A percentile compares a stretch with the other conserved stretches of the same genome.
These are phyloP conservation scores for Drosophila kikkawai DNA, from an alignment of 1,140 invertebrate species.

Conservation along the genomic window DNA sequence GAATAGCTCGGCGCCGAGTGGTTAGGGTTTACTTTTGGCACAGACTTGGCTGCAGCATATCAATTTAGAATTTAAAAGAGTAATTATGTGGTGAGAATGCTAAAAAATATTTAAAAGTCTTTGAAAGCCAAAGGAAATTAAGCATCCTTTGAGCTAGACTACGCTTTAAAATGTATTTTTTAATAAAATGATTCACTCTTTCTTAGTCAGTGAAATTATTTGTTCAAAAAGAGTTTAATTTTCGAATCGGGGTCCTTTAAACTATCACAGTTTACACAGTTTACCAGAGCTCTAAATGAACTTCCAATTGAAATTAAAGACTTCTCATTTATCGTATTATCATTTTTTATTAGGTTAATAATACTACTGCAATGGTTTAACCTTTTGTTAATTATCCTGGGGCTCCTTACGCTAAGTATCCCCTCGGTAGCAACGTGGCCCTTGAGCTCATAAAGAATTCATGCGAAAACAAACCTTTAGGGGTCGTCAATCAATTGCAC, in stretches of 20 bases:
- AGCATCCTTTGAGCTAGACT: not conserved
- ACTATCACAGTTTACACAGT: not conserved
- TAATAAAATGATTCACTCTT: not conserved
- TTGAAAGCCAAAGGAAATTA: not conserved
- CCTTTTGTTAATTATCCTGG: constrained; percentile 35
- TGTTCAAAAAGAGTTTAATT: not conserved
- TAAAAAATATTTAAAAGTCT: not conserved
- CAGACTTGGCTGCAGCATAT: not conserved
- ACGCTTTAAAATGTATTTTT: not conserved
- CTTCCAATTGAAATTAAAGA: constrained; percentile 1
- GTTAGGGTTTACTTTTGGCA: not conserved
- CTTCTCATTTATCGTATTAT: constrained; percentile 1
- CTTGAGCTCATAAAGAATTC: constrained; percentile 41
- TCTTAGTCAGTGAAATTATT: not conserved
- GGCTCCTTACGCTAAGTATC: constrained; percentile 8
- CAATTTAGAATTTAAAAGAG: not conserved
- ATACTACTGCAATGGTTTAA: constrained; percentile 20
- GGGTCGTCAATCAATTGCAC: constrained; percentile 36
- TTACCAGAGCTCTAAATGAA: not conserved
- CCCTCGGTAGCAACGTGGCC: not conserved
- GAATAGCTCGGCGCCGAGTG: constrained; percentile 8
- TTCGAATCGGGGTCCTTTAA: not conserved
- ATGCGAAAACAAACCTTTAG: constrained; percentile 9
- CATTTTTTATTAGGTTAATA: constrained; percentile 13
- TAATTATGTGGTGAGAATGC: not conserved